These are phyloP conservation scores for Gymnopithys bicolor DNA, from an alignment of 2,797 vertebrate species.

Conservation along the genomic window DNA sequence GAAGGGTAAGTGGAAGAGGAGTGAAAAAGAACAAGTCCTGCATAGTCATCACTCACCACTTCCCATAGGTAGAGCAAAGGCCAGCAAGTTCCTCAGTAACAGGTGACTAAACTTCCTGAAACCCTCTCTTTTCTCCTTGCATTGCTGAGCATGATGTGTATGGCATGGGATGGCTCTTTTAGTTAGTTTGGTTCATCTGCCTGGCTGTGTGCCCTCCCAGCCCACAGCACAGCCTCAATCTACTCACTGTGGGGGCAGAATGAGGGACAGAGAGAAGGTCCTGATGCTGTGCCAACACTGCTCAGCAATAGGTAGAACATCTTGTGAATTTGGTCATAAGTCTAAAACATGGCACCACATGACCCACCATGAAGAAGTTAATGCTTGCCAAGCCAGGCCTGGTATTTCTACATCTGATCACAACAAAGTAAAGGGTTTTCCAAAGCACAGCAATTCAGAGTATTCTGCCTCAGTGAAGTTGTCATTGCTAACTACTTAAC, in stretches of 20 bases:
- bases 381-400: neutral
- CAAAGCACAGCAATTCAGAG: neutral
- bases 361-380: neutral
- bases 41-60: neutral
- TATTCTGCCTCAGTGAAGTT: neutral
- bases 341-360: neutral
- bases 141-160: too few species aligned
- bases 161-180: neutral
- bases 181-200: neutral
- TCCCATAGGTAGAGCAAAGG: neutral
- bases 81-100: neutral
- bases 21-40: neutral
- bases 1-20: neutral
- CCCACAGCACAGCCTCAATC: neutral
- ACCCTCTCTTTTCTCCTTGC: neutral
- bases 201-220: neutral
- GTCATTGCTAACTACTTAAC: neutral
- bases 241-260: neutral
- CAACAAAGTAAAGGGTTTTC: neutral
- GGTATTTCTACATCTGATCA: neutral
- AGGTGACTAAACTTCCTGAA: neutral
- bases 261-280: neutral
- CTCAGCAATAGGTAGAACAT: neutral
- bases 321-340: neutral
- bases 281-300: neutral